Base-by-base conservation (phyloP, 2,888 invertebrate genomes). In the Thysanoteuthis rhombus region DNA sequence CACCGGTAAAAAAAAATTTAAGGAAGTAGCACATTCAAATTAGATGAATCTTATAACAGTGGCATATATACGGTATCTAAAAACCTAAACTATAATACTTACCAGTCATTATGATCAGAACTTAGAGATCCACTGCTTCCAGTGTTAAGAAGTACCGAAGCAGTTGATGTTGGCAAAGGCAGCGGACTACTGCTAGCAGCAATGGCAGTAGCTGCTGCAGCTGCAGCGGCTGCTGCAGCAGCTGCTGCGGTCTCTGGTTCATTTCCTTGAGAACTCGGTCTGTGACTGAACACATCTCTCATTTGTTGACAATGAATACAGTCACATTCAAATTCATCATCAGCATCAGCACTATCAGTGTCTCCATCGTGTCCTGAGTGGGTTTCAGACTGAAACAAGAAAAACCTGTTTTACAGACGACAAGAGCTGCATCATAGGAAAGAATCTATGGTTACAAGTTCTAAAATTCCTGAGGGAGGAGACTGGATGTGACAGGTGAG, bases 271-370 rank as follows among this genome's bases (percentile, higher is more conserved):
- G 93, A 89, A 40, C 58, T 93, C 19, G 36, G 89, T 89, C 93
- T 12, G 93, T 42, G 58, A 40, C 93, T 89, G 36, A 93, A 45
- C 39, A 42, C 93, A 89, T 93, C 93, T 32, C 93, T 40, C 89
- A 90, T 93, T 40, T 93, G 93, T 93, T 94, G 94, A 94, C 96
- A 96, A 93, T 95, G 95, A 39, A 94, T 95, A 94, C 96, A 96
- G 92, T 96, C 96, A 94, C 96, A 96, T 93, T 96, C 96, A 95
- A 95, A 96, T 93, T 96, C 96, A 93, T 96, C 96, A 90, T 96
- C 96, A 38, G 95, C 96, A 58, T 95, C 95, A 38, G 94, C 94
- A 58, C 95, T 95, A 42, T 95, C 95, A 45, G 92, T 25, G 93
- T 93, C 93, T 58, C 93, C 12, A 39, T 93, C 93, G 8, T n/a